Conservation (phyloP, 1,140 invertebrate species). For the Drosophila prosaltans region DNA sequence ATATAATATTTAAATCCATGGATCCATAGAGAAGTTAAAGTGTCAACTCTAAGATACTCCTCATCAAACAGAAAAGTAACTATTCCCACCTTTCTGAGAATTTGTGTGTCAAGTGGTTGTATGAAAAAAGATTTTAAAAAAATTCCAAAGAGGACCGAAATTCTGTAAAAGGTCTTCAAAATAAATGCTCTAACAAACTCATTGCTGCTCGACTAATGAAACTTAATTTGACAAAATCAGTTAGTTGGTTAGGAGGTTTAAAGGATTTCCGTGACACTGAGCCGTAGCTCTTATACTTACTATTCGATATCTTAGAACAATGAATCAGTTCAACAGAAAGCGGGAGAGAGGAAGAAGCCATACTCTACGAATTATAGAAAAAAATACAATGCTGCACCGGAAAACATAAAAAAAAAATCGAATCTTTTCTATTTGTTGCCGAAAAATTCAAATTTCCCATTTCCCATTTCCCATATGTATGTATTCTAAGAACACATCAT, state of each 20-base stretch:
- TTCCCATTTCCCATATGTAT: too few species aligned
- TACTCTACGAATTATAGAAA: not conserved
- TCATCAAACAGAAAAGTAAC: too few species aligned
- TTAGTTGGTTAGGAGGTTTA: conserved; percentile 31
- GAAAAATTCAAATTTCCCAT: too few species aligned
- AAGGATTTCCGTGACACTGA: conserved; percentile 34
- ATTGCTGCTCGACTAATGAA: not conserved
- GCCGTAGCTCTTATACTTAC: conserved; percentile 17
- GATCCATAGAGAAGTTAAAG: too few species aligned
- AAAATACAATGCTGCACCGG: too few species aligned
- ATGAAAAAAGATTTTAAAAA: not conserved
- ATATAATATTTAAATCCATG: too few species aligned
- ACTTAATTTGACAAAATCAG: conserved; percentile 37
- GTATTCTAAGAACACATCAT: too few species aligned
- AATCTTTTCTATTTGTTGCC: too few species aligned
- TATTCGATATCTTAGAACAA: not conserved
- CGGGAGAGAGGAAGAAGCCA: not conserved
- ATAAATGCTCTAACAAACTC: not conserved
- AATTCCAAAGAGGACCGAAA: not conserved
- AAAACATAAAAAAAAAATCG: too few species aligned
- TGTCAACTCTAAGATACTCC: not conserved
- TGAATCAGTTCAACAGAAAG: not conserved
- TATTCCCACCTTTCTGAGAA: too few species aligned
- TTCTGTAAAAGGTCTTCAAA: not conserved
- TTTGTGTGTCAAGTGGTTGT: too few species aligned